Percentiles rank a stretch among this genome's conserved stretches.
phyloP scores from a whole-genome alignment of 2,113 vertebrate species.

The Protomyctophum bolini region DNA sequence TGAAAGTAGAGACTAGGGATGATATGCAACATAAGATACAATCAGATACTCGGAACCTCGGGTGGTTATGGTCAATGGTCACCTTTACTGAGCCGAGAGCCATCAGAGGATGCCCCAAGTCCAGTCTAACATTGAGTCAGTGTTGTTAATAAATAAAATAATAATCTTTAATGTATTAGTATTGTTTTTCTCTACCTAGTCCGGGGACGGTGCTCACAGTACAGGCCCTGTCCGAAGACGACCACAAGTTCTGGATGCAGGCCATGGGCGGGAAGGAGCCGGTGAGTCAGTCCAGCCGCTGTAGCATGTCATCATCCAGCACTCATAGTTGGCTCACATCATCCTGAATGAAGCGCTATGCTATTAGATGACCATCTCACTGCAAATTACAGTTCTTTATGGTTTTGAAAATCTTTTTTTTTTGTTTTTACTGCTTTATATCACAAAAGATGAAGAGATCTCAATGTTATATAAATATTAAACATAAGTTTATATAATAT shows the following conservation, averaged over 20 bases:
- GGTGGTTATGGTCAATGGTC: too few relatives aligned
- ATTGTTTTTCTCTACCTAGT: conserved; percentile 68
- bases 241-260: conserved; percentile 93
- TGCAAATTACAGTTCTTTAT: neutral
- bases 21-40: too few relatives aligned
- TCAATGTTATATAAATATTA: neutral
- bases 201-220: conserved; percentile 88
- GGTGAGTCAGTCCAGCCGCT: conserved; percentile 78
- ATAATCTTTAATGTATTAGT: neutral
- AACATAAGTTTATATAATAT: neutral
- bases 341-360: conserved; percentile 2
- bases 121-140: too few relatives aligned
- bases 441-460: neutral
- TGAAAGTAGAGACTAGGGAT: too few relatives aligned
- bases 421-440: neutral
- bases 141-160: too few relatives aligned
- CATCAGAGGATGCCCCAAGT: too few relatives aligned
- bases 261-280: conserved; percentile 95
- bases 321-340: conserved; percentile 11
- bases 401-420: neutral
- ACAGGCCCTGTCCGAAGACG: conserved; percentile 93
- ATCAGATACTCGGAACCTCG: too few relatives aligned
- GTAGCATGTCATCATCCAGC: conserved; percentile 39
- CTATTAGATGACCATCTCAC: conserved; percentile 8
- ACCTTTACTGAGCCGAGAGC: too few relatives aligned